Evolutionary conservation across 2,797 vertebrate genomes (phyloP), one percentile per base, ranked within the genome.

Genomic region (Typhlichthys eigenmanni): DNA sequence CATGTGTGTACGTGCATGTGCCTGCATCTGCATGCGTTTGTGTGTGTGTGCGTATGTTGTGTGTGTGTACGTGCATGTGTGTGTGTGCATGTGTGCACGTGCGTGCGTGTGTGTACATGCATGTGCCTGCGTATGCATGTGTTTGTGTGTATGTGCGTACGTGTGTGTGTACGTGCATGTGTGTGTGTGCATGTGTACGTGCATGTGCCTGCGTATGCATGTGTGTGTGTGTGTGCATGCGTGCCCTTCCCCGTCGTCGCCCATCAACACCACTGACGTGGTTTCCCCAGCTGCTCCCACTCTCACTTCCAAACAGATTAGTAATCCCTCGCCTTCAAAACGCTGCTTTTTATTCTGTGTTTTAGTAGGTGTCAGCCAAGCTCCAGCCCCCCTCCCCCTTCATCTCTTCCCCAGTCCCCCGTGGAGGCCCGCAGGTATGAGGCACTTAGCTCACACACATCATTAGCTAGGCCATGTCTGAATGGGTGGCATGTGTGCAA

Each of bases 271-370:
- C 54, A 34, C 1, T 55, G 58, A 76, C 1, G 13, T 16, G 59
- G 38, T 60, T 60, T 29, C n/a, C 54, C 76, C 74, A 68, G 62
- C 16, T 64, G 69, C 72, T 74, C 62, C 53, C 13, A 32, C 46
- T 56, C 74, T 82, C 75, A 77, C 81, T 81, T 85, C 75, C 68
- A 76, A 80, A 82, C 62, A 51, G 62, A 84, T 87, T 80, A 83
- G 56, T 47, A 14, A 13, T 75, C 75, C 72, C 75, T 55, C 47
- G 43, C 70, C 74, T 85, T 84, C 75, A 79, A 80, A 81, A 64
- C 64, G 54, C 43, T 12, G 58, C 58, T 17, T 65, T 70, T 73
- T 48, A 66, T 48, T 68, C 45, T 52, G 24, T 64, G 72, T 75
- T 70, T 73, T 48, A 66, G 51, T 68, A 45, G 55, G 24, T 64